These are phyloP conservation scores for Lucilia sericata DNA, from an alignment of 1,140 invertebrate species.

Conservation along the genomic window DNA sequence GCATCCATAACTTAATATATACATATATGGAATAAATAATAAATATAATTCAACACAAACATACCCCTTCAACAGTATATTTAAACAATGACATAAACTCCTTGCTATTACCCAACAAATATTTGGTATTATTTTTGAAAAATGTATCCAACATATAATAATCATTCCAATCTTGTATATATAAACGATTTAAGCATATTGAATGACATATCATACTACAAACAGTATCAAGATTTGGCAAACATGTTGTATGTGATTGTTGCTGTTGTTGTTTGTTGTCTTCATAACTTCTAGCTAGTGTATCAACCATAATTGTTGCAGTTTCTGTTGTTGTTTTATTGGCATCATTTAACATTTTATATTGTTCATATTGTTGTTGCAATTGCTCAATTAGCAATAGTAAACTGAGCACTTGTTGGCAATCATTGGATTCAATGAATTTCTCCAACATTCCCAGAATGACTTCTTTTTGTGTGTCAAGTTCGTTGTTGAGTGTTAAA, in stretches of 20 bases:
- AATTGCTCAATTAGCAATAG: slow-evolving; percentile 58
- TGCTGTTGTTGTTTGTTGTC: not conserved
- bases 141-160: slow-evolving; percentile 56
- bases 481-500: slow-evolving; percentile 57
- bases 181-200: slow-evolving; percentile 46
- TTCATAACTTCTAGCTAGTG: not conserved
- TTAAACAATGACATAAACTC: slow-evolving; percentile 61
- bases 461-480: slow-evolving; percentile 66
- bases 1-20: not conserved
- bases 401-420: slow-evolving; percentile 61
- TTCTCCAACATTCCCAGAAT: slow-evolving; percentile 66
- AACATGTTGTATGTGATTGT: slow-evolving; percentile 28
- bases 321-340: slow-evolving; percentile 36
- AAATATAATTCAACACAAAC: slow-evolving; percentile 33
- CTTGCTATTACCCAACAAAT: slow-evolving; percentile 64
- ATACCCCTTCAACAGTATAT: slow-evolving; percentile 61
- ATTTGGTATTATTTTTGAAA: slow-evolving; percentile 61
- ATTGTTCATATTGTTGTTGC: slow-evolving; percentile 22
- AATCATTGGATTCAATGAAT: slow-evolving; percentile 60
- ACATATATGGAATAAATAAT: not conserved
- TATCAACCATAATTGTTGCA: not conserved
- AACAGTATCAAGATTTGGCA: slow-evolving; percentile 46
- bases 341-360: slow-evolving; percentile 23
- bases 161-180: slow-evolving; percentile 45
- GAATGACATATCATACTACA: slow-evolving; percentile 45